Evolutionary conservation across 2,797 vertebrate genomes (phyloP).

Genomic region (Dryobates pubescens): DNA sequence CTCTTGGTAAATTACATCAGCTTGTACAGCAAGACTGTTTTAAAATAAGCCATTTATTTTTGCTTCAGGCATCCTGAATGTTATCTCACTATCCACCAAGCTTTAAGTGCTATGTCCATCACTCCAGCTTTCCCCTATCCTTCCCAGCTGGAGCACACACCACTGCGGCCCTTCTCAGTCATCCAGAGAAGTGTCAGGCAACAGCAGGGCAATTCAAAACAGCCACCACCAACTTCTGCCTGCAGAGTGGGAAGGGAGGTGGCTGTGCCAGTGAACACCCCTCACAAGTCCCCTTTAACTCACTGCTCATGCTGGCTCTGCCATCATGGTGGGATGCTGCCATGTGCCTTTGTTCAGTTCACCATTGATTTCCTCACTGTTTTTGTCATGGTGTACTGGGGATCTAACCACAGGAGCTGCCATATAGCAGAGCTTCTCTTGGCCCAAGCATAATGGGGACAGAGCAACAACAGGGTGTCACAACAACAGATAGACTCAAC

Average conservation of each 20-base stretch:
- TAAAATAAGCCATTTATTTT: neutral
- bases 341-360: neutral
- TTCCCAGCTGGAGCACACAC: neutral
- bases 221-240: neutral
- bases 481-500: rapidly evolving
- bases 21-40: neutral
- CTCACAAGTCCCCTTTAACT: neutral
- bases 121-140: neutral
- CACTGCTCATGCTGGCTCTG: neutral
- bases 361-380: neutral
- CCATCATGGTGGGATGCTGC: neutral
- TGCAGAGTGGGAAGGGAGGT: neutral
- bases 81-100: neutral
- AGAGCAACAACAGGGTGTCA: neutral
- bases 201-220: neutral
- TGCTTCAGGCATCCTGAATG: neutral
- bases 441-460: neutral
- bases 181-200: neutral
- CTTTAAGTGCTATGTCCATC: neutral
- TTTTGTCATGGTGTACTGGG: neutral
- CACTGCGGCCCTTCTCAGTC: rapidly evolving
- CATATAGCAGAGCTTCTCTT: neutral
- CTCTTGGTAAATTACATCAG: neutral
- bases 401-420: neutral
- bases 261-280: rapidly evolving